Conservation (phyloP, 2,888 invertebrate genomes). For the Siphlonurus alternatus region DNA sequence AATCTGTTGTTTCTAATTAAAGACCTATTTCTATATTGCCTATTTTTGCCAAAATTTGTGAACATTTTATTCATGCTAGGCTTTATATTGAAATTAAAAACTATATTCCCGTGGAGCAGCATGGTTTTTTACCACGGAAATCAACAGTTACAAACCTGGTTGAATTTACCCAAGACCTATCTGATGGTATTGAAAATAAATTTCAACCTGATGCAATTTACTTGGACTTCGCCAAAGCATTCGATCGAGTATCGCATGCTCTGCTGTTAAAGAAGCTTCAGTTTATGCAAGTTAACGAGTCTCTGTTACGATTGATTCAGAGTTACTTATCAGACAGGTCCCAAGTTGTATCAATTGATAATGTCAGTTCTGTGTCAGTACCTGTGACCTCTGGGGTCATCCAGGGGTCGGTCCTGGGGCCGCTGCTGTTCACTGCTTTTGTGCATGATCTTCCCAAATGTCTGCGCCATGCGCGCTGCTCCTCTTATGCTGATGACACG, state of each 20-base stretch:
- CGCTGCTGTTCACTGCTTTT: not conserved
- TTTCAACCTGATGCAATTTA: not conserved
- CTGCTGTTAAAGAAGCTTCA: too few relatives aligned
- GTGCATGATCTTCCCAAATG: too few relatives aligned
- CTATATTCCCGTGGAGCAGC: not conserved
- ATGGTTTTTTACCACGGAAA: not conserved
- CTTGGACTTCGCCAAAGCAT: not conserved
- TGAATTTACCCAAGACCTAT: not conserved
- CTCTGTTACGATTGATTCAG: too few relatives aligned
- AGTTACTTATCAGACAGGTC: too few relatives aligned
- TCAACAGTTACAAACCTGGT: not conserved
- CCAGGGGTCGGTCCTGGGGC: too few relatives aligned
- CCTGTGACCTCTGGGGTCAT: too few relatives aligned
- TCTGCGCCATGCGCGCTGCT: too few relatives aligned
- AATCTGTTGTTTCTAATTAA: not conserved
- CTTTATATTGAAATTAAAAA: not conserved
- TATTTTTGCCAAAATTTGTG: not conserved
- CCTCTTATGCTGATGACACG: too few relatives aligned
- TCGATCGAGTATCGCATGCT: too few relatives aligned
- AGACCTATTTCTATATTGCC: slow-evolving; percentile 1
- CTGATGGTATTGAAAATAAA: not conserved
- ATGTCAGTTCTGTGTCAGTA: too few relatives aligned
- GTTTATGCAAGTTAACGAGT: too few relatives aligned
- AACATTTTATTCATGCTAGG: not conserved
- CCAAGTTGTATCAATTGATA: too few relatives aligned